A percentile compares a stretch with the other conserved stretches of the same genome.
Evolutionary conservation across 2,888 invertebrate species (phyloP).

Genomic region (Proisotoma minuta): DNA sequence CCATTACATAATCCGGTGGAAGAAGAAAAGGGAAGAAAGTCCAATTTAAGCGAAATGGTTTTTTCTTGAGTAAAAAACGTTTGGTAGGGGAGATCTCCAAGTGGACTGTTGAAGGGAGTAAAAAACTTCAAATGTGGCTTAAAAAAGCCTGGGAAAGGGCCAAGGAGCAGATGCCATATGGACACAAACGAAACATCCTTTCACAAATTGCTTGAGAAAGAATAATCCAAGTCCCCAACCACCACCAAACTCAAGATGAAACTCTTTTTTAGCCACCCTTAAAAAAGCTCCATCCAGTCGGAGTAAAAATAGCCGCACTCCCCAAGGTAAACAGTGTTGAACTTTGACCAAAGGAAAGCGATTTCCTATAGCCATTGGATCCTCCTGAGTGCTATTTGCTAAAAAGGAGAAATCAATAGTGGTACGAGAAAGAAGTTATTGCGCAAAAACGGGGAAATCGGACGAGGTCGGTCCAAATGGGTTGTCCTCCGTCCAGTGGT

Average conservation of each 20-base stretch:
- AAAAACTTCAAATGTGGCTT: slow-evolving; percentile 3
- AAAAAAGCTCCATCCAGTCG: neutral
- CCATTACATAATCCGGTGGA: slow-evolving; percentile 1
- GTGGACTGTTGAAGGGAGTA: neutral
- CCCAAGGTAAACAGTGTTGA: neutral
- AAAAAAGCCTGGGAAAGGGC: slow-evolving; percentile 12
- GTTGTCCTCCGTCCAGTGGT: slow-evolving; percentile 1
- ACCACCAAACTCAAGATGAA: neutral
- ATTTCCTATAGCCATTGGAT: slow-evolving; percentile 4
- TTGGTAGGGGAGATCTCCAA: slow-evolving; percentile 2
- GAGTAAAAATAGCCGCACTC: neutral
- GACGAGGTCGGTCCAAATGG: slow-evolving; percentile 5
- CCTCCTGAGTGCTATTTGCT: slow-evolving; percentile 1
- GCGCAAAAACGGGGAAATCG: slow-evolving; percentile 5
- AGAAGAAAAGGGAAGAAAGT: slow-evolving; percentile 6
- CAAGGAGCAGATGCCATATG: slow-evolving; percentile 13
- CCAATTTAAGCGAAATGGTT: slow-evolving; percentile 6
- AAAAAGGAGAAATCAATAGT: slow-evolving; percentile 6
- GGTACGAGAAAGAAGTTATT: slow-evolving; percentile 3
- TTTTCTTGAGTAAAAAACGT: neutral
- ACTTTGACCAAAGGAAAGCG: neutral
- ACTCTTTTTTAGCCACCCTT: neutral
- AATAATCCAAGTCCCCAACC: slow-evolving; percentile 1
- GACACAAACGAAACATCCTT: slow-evolving; percentile 12
- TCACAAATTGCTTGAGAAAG: slow-evolving; percentile 1